Evolutionary conservation across 2,888 invertebrate genomes (phyloP).

Genomic region (Lithophane semibrunnea): DNA sequence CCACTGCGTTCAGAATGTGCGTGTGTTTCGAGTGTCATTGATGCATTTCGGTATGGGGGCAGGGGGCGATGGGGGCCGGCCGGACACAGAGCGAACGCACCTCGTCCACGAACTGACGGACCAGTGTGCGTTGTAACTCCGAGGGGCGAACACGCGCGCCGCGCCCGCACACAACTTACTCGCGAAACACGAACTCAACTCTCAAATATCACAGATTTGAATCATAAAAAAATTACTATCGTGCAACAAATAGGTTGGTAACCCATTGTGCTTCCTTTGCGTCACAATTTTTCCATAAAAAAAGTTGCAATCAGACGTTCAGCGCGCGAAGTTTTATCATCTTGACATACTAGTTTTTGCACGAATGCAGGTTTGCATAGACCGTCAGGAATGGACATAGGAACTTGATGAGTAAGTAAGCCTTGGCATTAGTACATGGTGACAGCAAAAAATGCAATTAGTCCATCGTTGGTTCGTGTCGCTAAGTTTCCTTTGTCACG

Average conservation of each 20-base stretch:
- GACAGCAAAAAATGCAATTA: slow-evolving; percentile 89
- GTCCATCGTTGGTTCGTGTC: slow-evolving; percentile 80
- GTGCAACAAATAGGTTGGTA: slow-evolving; percentile 82
- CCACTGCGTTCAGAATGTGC: slow-evolving; percentile 85
- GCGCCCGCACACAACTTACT: slow-evolving; percentile 84
- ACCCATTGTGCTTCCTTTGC: slow-evolving; percentile 75
- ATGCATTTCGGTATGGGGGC: slow-evolving; percentile 89
- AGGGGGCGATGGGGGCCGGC: slow-evolving; percentile 80
- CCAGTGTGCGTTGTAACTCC: slow-evolving; percentile 88
- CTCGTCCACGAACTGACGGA: slow-evolving; percentile 64
- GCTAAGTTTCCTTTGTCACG: slow-evolving; percentile 88
- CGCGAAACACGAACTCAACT: slow-evolving; percentile 85
- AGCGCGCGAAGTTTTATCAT: slow-evolving; percentile 78
- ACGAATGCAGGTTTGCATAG: slow-evolving; percentile 84
- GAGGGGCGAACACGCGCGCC: slow-evolving; percentile 83
- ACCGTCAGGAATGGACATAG: slow-evolving; percentile 86
- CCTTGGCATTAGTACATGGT: slow-evolving; percentile 86
- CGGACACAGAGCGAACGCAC: slow-evolving; percentile 74
- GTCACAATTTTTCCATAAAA: slow-evolving; percentile 63
- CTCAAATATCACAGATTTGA: slow-evolving; percentile 61
- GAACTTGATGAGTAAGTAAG: slow-evolving; percentile 88
- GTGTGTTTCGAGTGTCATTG: slow-evolving; percentile 89
- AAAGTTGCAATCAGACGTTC: slow-evolving; percentile 75
- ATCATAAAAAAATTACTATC: slow-evolving; percentile 66
- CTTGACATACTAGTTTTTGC: slow-evolving; percentile 84